Evolutionary conservation across 2,113 vertebrate genomes (phyloP).

Genomic region (Jaculus jaculus): DNA sequence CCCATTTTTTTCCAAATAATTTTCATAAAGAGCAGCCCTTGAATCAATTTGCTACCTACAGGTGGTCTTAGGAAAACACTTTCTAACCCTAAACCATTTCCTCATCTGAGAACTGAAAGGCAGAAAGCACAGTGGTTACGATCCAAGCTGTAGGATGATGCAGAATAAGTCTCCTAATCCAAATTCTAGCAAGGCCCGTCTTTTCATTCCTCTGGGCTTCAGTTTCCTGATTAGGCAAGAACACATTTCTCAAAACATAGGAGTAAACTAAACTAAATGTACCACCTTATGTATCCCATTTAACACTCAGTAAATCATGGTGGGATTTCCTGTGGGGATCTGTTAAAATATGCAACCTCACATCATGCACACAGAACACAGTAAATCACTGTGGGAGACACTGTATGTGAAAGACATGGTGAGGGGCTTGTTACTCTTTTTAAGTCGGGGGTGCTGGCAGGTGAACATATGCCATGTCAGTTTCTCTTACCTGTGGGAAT

Average conservation of each 20-base stretch:
- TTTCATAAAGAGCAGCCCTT: not conserved
- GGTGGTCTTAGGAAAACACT: not conserved
- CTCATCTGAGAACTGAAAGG: not conserved
- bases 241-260: not conserved
- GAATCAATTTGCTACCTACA: not conserved
- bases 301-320: not conserved
- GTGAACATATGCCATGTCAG: not conserved
- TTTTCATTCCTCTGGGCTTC: not conserved
- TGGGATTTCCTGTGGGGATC: not conserved
- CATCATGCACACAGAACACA: not conserved
- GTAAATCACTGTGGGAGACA: not conserved
- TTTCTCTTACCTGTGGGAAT: slow-evolving; percentile 65
- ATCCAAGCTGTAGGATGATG: not conserved
- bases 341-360: not conserved
- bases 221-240: not conserved
- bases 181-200: not conserved
- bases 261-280: not conserved
- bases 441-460: slow-evolving; percentile 25
- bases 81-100: not conserved
- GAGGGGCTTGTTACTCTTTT: not conserved
- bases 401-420: not conserved
- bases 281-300: not conserved
- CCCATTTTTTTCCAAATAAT: not conserved
- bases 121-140: not conserved
- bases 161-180: not conserved